These are phyloP conservation scores for Diglossa brunneiventris DNA, from an alignment of 2,113 vertebrate genomes.

Conservation along the genomic window DNA sequence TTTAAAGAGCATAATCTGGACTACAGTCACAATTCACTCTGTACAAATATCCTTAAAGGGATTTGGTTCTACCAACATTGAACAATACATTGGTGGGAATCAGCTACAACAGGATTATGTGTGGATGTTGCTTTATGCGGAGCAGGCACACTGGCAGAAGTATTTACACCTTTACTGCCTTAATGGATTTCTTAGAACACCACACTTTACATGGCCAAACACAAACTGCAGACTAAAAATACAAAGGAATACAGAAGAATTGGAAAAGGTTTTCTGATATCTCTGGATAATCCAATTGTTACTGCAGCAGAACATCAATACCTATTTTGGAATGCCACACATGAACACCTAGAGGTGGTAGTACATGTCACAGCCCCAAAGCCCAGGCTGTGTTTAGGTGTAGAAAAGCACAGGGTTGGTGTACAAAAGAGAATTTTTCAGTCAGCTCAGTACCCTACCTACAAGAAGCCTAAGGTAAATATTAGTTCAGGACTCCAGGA, in stretches of 20 bases:
- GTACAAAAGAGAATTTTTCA: not conserved
- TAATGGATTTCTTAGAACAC: not conserved
- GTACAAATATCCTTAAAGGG: not conserved
- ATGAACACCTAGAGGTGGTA: not conserved
- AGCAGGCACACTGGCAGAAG: not conserved
- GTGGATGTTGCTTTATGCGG: not conserved
- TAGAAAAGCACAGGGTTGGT: not conserved
- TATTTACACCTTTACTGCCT: not conserved
- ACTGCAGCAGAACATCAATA: not conserved
- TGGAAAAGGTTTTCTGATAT: not conserved
- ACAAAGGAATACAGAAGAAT: not conserved
- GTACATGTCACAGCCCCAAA: not conserved
- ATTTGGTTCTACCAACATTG: not conserved
- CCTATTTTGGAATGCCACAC: not conserved
- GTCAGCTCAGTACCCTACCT: not conserved
- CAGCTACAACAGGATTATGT: not conserved
- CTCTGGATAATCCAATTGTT: not conserved
- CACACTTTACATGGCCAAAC: not conserved
- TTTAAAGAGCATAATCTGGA: conserved; percentile 1
- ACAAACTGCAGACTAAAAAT: not conserved
- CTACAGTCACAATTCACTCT: not conserved
- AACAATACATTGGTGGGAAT: not conserved
- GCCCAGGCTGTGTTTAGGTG: not conserved
- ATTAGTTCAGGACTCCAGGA: not conserved
- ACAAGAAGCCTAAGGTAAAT: not conserved